Conservation (phyloP, 2,797 vertebrate genomes). For the Gobio occitaniae region DNA sequence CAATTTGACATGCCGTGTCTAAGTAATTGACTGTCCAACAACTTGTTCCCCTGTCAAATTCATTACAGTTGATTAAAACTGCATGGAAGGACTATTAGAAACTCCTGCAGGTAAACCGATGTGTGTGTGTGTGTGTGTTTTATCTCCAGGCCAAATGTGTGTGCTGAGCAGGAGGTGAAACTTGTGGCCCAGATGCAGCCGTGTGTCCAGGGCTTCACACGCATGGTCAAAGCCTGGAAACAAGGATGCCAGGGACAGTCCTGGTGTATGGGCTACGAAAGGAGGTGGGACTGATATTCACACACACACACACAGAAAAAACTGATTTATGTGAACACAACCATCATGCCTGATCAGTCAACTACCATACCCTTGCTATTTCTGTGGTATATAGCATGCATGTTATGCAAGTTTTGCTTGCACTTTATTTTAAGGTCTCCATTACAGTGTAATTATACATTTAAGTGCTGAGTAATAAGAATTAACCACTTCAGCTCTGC, state of each 20-base stretch:
- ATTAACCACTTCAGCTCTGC: no score
- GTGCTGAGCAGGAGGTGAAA: slow-evolving; percentile 80
- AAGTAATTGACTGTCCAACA: slow-evolving; percentile 1
- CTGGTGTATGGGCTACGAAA: slow-evolving; percentile 87
- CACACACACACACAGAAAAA: neutral
- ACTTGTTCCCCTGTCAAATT: slow-evolving; percentile 10
- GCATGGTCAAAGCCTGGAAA: slow-evolving; percentile 85
- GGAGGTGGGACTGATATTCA: slow-evolving; percentile 80
- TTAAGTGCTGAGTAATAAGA: no score
- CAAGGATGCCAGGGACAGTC: slow-evolving; percentile 82
- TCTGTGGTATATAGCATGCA: neutral
- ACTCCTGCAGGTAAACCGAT: neutral
- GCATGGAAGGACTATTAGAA: neutral
- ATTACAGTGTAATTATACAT: no score
- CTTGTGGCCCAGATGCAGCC: slow-evolving; percentile 87
- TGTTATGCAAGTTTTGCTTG: neutral
- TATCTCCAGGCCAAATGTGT: slow-evolving; percentile 89
- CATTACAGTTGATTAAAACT: neutral
- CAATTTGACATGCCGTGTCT: neutral
- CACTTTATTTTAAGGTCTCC: no score
- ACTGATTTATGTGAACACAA: neutral
- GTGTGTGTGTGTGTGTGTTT: slow-evolving; percentile 29
- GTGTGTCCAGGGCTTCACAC: slow-evolving; percentile 84
- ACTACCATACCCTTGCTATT: neutral
- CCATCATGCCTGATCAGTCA: neutral